Evolutionary conservation across 2,113 vertebrate genomes (phyloP).

Genomic region (Strix aluco): DNA sequence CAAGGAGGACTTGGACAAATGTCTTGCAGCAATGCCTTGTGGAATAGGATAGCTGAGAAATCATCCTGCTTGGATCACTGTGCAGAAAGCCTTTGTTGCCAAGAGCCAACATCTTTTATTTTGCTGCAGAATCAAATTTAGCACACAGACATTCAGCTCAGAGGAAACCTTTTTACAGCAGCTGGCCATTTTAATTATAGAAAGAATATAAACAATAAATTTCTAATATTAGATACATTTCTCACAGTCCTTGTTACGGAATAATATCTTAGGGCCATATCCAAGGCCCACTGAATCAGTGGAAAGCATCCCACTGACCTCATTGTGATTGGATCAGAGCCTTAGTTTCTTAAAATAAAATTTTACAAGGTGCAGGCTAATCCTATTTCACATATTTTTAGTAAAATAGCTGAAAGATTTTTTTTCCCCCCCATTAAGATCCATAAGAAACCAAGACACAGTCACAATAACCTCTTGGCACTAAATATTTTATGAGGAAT

Average conservation of each 20-base stretch:
- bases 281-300: slow-evolving; percentile 58
- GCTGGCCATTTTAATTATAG: slow-evolving; percentile 50
- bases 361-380: slow-evolving; percentile 58
- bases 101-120: slow-evolving; percentile 20
- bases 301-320: slow-evolving; percentile 64
- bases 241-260: slow-evolving; percentile 58
- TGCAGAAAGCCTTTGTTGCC: neutral
- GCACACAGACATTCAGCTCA: neutral
- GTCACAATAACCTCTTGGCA: slow-evolving; percentile 21
- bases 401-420: neutral
- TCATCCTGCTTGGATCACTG: neutral
- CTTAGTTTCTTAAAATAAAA: slow-evolving; percentile 59
- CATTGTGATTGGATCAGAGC: slow-evolving; percentile 61
- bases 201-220: slow-evolving; percentile 58
- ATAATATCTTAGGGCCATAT: slow-evolving; percentile 61
- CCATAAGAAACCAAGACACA: neutral
- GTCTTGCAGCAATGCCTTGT: neutral
- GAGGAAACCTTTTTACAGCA: slow-evolving; percentile 44
- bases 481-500: neutral
- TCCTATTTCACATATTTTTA: slow-evolving; percentile 52
- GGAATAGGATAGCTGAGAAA: neutral
- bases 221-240: slow-evolving; percentile 63
- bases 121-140: slow-evolving; percentile 24
- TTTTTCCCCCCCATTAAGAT: neutral
- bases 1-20: neutral